Base-by-base conservation (phyloP, 2,113 vertebrate genomes). In the Grus americana region DNA sequence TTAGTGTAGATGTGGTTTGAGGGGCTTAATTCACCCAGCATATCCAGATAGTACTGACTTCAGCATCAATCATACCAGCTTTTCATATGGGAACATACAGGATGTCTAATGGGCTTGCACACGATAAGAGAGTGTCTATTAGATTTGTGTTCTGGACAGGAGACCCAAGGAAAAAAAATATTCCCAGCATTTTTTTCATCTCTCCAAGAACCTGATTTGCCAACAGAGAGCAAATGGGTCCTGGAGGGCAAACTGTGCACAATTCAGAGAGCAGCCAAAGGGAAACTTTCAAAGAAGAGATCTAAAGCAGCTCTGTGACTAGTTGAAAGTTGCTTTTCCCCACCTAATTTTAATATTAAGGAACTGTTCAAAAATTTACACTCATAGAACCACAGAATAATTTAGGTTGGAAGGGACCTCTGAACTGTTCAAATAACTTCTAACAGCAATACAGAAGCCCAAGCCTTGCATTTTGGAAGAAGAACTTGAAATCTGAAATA, bases 261-360 rank as follows among this genome's bases (percentile, higher is more conserved):
- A 81, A 84, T 90, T 94, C 92, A 87, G 76, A 74, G 22, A 63
- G 66, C 46, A 82, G 73, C 70, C 59, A 81, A 96, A 92, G 73
- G 32, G 86, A 93, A 91, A 85, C 40, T 91, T 95, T 91, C 86
- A 95, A 96, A 94, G 63, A 88, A 78, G 78, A 85, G 62, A 85
- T 95, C 96, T 91, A 87, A 97, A 92, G 86, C 75, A 97, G 70
- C 86, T 93, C 86, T 92, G 95, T 79, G 84, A 70, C 80, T 91
- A 94, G 70, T 66, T 97, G 70, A 93, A 97, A 95, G 86, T 91
- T 0, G 2, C 54, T 87, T 95, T 92, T 85, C 94, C 94, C 80
- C 23, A 91, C 13, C 73, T 95, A 59, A 94, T 95, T 92, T 96
- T 94, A 89, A 91, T 96, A 95, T 94, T 95, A 95, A 95, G 84